A percentile compares a stretch with the other conserved stretches of the same genome.
phyloP scores from a whole-genome alignment of 2,888 invertebrate genomes.

The Pseudolycoriella hygida region DNA sequence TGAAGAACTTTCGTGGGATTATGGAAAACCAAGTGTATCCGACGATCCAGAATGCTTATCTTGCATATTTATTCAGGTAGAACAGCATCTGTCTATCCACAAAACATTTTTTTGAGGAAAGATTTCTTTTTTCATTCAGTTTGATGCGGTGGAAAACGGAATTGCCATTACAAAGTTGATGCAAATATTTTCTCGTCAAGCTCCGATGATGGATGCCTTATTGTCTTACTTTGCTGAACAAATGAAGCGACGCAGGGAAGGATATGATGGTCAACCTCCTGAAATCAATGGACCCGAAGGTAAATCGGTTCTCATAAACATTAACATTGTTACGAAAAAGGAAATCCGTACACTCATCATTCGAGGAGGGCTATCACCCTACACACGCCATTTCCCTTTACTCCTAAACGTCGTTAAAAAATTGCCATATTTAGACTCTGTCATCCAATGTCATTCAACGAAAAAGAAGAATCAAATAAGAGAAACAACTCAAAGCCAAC shows the following conservation, averaged over 20 bases:
- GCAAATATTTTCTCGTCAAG: constrained; percentile 44
- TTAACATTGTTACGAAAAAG: background rate
- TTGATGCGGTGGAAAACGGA: constrained; percentile 29
- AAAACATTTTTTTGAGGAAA: too few species aligned
- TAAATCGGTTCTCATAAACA: background rate
- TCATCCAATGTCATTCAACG: too few species aligned
- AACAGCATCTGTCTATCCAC: too few species aligned
- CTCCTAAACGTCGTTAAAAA: too few species aligned
- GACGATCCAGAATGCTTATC: constrained; percentile 74
- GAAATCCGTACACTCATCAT: too few species aligned
- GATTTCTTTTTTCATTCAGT: constrained; percentile 15
- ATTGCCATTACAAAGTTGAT: constrained; percentile 28
- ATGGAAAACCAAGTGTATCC: constrained; percentile 64
- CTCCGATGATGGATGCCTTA: constrained; percentile 73
- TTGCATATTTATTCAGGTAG: constrained; percentile 70
- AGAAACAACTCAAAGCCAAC: too few species aligned
- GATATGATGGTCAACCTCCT: constrained; percentile 19
- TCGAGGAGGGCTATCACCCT: too few species aligned
- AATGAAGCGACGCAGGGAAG: constrained; percentile 41
- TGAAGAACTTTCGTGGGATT: constrained; percentile 85
- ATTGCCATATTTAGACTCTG: too few species aligned
- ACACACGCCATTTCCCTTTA: too few species aligned
- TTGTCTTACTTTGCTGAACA: constrained; percentile 70
- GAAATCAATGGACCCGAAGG: constrained; percentile 24
- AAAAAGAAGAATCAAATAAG: too few species aligned